Conservation (phyloP, 2,888 invertebrate species). For the Brassicogethes aeneus region DNA sequence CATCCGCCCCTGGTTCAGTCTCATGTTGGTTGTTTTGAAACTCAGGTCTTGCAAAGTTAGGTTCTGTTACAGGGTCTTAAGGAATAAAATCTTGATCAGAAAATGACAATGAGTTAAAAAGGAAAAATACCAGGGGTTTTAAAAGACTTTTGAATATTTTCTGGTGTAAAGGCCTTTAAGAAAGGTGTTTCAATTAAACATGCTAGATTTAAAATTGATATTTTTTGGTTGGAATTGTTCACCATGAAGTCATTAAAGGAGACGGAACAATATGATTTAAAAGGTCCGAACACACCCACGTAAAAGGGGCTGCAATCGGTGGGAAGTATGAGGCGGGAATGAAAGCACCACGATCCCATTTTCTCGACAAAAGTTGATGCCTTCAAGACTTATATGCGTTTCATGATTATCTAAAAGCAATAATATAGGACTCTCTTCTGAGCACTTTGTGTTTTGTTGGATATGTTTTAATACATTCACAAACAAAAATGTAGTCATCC, state of each 20-base stretch:
- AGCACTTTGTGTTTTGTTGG: conserved; percentile 5
- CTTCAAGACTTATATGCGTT: conserved; percentile 7
- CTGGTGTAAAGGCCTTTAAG: too few relatives aligned
- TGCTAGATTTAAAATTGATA: too few relatives aligned
- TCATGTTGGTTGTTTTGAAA: too few relatives aligned
- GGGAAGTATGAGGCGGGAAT: conserved; percentile 12
- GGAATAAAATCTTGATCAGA: too few relatives aligned
- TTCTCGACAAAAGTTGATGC: conserved; percentile 8
- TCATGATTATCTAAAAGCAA: conserved; percentile 12
- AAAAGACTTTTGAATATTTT: too few relatives aligned
- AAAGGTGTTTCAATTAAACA: too few relatives aligned
- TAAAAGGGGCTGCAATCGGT: conserved; percentile 13
- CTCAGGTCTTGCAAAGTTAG: too few relatives aligned
- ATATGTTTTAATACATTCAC: conserved; percentile 8
- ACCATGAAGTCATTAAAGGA: conserved; percentile 10
- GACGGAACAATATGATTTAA: conserved; percentile 8
- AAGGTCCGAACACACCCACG: conserved; percentile 13
- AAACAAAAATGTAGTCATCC: background rate
- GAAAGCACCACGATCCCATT: conserved; percentile 12
- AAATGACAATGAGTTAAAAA: too few relatives aligned
- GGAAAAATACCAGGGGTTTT: too few relatives aligned
- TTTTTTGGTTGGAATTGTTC: too few relatives aligned
- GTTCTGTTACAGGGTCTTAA: too few relatives aligned
- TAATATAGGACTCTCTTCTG: conserved; percentile 7
- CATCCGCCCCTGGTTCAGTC: too few relatives aligned